Percentiles rank a stretch among this genome's conserved stretches.
These are phyloP conservation scores for Melanotaenia boesemani DNA, from an alignment of 2,797 vertebrate genomes.

Conservation along the genomic window DNA sequence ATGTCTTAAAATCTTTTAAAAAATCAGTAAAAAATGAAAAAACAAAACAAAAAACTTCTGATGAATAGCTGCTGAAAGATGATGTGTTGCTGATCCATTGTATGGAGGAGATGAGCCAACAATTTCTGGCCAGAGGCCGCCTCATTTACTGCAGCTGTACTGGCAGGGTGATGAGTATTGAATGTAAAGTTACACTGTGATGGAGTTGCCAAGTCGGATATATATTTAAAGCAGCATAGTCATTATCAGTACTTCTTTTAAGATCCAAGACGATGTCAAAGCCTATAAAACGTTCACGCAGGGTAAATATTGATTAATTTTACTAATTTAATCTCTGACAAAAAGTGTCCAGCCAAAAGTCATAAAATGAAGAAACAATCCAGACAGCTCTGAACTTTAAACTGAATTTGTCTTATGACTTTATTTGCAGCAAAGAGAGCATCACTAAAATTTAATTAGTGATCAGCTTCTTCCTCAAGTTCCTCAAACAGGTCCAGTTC, in stretches of 20 bases:
- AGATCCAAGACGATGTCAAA: conserved; percentile 51
- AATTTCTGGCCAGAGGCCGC: conserved; percentile 40
- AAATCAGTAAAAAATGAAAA: neutral
- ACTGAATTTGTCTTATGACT: conserved; percentile 22
- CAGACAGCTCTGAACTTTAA: neutral
- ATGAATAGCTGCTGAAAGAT: conserved; percentile 28
- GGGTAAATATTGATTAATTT: conserved; percentile 33
- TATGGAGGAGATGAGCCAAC: conserved; percentile 50
- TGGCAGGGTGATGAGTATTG: conserved; percentile 55
- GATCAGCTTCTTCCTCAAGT: conserved; percentile 49
- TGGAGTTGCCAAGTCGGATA: conserved; percentile 53
- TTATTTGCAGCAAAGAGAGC: conserved; percentile 42
- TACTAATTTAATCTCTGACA: conserved; percentile 14
- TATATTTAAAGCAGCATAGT: conserved; percentile 40
- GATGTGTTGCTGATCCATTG: conserved; percentile 51
- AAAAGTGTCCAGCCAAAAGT: conserved; percentile 22
- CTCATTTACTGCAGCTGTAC: conserved; percentile 36
- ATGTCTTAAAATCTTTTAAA: neutral
- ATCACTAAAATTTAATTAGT: conserved; percentile 51
- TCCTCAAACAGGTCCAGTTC: conserved; percentile 43
- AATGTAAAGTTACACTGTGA: conserved; percentile 52
- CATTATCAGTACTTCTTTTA: conserved; percentile 46
- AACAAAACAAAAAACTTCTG: neutral
- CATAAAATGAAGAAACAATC: conserved; percentile 5
- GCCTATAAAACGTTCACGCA: conserved; percentile 47